A percentile compares a stretch with the other conserved stretches of the same genome.
Conservation (phyloP, 2,113 vertebrate genomes). For the Taxidea taxus region DNA sequence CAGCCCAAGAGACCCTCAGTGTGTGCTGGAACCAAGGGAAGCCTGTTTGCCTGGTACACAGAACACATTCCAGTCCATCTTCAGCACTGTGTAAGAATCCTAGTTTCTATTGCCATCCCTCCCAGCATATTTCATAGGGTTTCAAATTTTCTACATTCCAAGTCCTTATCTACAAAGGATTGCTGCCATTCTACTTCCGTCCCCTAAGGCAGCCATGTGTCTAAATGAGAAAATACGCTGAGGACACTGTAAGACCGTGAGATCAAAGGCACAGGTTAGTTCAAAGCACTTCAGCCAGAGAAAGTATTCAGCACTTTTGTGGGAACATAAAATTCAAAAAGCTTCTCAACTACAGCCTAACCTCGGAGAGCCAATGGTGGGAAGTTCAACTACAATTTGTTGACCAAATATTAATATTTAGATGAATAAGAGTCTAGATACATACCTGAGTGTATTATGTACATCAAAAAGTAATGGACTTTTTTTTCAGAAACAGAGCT, state of each 20-base stretch:
- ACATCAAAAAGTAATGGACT: background rate
- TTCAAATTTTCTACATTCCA: background rate
- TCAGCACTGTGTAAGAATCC: background rate
- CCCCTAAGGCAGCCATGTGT: background rate
- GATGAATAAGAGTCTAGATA: background rate
- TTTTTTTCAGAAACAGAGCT: background rate
- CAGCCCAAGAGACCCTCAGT: background rate
- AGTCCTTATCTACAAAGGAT: background rate
- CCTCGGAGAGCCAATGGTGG: background rate
- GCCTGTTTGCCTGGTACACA: background rate
- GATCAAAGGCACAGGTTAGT: constrained; percentile 31
- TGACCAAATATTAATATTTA: background rate
- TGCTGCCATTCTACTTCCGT: background rate
- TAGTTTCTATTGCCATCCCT: background rate
- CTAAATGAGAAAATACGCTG: background rate
- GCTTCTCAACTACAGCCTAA: background rate
- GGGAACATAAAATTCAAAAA: constrained; percentile 24
- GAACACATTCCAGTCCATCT: background rate
- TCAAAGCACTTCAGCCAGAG: background rate
- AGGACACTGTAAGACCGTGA: background rate
- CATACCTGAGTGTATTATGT: background rate
- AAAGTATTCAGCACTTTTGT: background rate
- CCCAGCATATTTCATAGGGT: background rate
- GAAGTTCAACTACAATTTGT: background rate
- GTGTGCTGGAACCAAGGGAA: background rate